Conservation (phyloP, 1,140 invertebrate species). For the Procambarus virginalis region DNA sequence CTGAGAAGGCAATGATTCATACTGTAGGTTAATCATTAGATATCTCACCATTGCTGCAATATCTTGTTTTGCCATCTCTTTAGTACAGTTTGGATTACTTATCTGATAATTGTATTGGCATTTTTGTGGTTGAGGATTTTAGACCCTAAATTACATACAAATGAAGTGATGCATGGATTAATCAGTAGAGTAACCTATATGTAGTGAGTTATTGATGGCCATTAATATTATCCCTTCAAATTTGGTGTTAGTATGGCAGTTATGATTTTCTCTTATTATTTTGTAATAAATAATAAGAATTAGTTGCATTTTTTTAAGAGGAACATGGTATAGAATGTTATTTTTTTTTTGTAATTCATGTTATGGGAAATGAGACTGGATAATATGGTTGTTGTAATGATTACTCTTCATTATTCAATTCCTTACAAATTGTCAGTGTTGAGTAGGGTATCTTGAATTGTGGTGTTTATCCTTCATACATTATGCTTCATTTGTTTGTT, state of each 20-base stretch:
- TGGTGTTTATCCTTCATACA: not conserved
- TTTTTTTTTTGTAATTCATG: not conserved
- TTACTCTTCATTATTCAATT: not conserved
- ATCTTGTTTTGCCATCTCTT: not conserved
- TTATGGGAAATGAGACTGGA: not conserved
- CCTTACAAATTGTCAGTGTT: not conserved
- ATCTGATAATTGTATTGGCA: not conserved
- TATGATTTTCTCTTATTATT: not conserved
- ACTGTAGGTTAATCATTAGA: not conserved
- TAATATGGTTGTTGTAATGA: not conserved
- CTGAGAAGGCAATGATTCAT: not conserved
- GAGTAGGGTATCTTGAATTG: conserved; percentile 1
- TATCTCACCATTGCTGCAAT: not conserved
- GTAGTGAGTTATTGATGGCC: not conserved
- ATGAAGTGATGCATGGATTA: not conserved
- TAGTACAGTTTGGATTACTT: not conserved
- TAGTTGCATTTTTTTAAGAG: not conserved
- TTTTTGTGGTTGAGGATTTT: not conserved
- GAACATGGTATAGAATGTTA: not conserved
- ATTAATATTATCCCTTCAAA: not conserved
- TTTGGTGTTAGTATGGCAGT: not conserved
- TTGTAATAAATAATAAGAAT: not conserved
- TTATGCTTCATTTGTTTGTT: not conserved
- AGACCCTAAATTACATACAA: not conserved
- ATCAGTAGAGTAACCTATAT: not conserved